Conservation (phyloP, 2,888 invertebrate genomes). For the Dasypolia templi region DNA sequence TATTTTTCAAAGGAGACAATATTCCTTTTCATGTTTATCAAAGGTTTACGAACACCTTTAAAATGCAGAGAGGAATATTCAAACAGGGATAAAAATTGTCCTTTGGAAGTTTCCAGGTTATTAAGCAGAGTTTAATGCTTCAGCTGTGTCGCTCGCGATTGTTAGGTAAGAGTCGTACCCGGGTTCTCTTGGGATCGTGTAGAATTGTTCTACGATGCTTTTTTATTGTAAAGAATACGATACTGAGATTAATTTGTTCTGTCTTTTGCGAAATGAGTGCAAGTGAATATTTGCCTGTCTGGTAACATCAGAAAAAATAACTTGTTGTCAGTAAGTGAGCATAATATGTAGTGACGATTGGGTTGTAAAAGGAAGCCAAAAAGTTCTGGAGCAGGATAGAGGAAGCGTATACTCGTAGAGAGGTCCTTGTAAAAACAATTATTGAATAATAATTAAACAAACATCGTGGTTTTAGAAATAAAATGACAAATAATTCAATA, state of each 20-base stretch:
- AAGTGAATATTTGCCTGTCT: neutral
- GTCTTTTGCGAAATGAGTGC: neutral
- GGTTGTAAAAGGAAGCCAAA: neutral
- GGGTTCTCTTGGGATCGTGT: slow-evolving; percentile 12
- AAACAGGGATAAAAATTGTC: slow-evolving; percentile 56
- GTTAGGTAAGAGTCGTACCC: slow-evolving; percentile 18
- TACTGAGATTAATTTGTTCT: neutral
- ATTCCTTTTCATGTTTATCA: slow-evolving; percentile 44
- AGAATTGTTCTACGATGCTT: neutral
- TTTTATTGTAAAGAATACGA: neutral
- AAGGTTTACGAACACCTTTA: slow-evolving; percentile 50
- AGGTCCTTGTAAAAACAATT: neutral
- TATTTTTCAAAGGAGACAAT: slow-evolving; percentile 26
- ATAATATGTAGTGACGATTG: neutral
- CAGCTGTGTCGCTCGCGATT: slow-evolving; percentile 25
- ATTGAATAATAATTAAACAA: neutral
- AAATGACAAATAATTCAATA: neutral
- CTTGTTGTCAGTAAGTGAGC: neutral
- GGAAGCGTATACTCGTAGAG: neutral
- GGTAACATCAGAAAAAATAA: neutral
- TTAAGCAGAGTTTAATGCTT: slow-evolving; percentile 62
- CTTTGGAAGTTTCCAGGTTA: slow-evolving; percentile 58
- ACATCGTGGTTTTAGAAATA: neutral
- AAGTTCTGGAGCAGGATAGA: neutral
- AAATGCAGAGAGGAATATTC: slow-evolving; percentile 54